phyloP scores from a whole-genome alignment of 2,888 invertebrate genomes.

The Drosophila meridiana region DNA sequence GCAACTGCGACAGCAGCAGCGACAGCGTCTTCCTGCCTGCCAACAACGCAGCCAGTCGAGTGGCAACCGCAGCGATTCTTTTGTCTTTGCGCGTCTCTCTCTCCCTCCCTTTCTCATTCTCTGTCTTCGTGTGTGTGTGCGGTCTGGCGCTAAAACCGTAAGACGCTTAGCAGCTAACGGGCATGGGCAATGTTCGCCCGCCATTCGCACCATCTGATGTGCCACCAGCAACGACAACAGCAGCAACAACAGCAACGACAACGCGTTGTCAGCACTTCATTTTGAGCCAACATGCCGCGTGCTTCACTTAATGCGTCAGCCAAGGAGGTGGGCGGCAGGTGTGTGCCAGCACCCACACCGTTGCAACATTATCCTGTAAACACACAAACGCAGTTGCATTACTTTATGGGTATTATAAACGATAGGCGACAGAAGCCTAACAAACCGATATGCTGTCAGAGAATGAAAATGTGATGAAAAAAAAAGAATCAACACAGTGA shows the following conservation, averaged over 20 bases:
- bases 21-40: not conserved
- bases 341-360: constrained; percentile 9
- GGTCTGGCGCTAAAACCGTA: constrained; percentile 57
- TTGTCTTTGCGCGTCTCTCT: constrained; percentile 34
- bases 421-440: constrained; percentile 36
- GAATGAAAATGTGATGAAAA: not conserved
- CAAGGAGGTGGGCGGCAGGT: constrained; percentile 23
- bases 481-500: too few species aligned
- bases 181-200: constrained; percentile 50
- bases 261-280: constrained; percentile 79
- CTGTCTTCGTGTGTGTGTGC: constrained; percentile 11
- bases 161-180: constrained; percentile 70
- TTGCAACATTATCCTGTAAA: constrained; percentile 15
- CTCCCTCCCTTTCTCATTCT: too few species aligned
- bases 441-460: not conserved
- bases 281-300: constrained; percentile 74
- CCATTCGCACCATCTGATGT: constrained; percentile 61
- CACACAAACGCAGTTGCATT: constrained; percentile 45
- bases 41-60: constrained; percentile 53
- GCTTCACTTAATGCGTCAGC: constrained; percentile 74
- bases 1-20: not conserved
- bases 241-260: constrained; percentile 36
- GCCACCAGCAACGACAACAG: constrained; percentile 26
- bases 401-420: constrained; percentile 46
- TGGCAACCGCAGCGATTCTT: constrained; percentile 62